phyloP scores from a whole-genome alignment of 1,140 invertebrate genomes.

The Drosophila pseudoananassae region DNA sequence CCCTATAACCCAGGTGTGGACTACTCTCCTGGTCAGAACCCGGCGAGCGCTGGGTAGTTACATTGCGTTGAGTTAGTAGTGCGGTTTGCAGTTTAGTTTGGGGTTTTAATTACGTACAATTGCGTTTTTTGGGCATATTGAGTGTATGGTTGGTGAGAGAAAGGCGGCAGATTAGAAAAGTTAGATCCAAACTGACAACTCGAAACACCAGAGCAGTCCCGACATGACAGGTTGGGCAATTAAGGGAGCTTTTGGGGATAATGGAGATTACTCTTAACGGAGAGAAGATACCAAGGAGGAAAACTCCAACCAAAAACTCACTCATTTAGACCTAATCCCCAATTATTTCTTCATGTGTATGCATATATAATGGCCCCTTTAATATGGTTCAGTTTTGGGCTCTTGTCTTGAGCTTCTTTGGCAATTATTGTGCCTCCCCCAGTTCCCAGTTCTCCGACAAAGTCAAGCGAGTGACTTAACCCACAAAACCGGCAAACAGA shows the following conservation, averaged over 20 bases:
- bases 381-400: conserved; percentile 38
- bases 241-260: background rate
- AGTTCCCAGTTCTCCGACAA: conserved; percentile 41
- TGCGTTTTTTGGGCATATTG: conserved; percentile 8
- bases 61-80: conserved; percentile 38
- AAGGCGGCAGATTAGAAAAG: conserved; percentile 33
- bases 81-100: conserved; percentile 43
- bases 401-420: conserved; percentile 36
- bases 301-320: too few relatives aligned
- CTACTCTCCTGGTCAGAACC: conserved; percentile 80
- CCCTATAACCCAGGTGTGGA: conserved; percentile 71
- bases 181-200: conserved; percentile 32
- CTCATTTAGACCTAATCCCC: background rate
- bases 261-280: conserved; percentile 3
- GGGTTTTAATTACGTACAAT: conserved; percentile 21
- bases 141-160: conserved; percentile 22
- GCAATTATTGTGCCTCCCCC: conserved; percentile 52
- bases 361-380: conserved; percentile 63
- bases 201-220: background rate
- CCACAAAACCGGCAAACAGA: conserved; percentile 43
- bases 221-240: background rate
- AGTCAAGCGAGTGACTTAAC: conserved; percentile 72
- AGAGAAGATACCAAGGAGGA: background rate
- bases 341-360: conserved; percentile 15
- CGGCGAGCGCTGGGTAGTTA: conserved; percentile 71